Conservation (phyloP, 2,113 vertebrate species). For the Rhinogobius similis region DNA sequence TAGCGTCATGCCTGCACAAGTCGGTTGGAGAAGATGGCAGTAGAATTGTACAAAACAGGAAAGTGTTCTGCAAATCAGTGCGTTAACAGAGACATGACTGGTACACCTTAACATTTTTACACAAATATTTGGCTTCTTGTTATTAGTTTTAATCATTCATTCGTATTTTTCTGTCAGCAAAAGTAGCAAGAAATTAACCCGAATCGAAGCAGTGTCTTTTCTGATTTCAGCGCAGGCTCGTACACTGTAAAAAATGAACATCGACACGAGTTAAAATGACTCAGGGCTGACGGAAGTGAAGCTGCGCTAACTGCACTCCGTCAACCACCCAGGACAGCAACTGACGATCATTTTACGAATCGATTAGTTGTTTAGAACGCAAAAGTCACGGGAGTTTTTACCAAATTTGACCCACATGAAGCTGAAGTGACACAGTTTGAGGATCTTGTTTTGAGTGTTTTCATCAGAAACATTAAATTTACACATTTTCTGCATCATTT, state of each 20-base stretch:
- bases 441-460: no score
- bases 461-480: no score
- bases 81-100: slow-evolving; percentile 55
- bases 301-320: no score
- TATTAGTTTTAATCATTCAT: slow-evolving; percentile 75
- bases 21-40: slow-evolving; percentile 73
- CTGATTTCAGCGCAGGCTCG: slow-evolving; percentile 24
- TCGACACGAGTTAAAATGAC: not conserved
- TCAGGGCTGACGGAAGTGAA: not conserved
- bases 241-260: not conserved
- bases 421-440: no score
- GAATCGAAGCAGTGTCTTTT: slow-evolving; percentile 62
- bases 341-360: no score
- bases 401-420: no score
- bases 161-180: slow-evolving; percentile 52
- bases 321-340: no score
- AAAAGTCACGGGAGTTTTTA: no score
- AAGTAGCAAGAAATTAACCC: slow-evolving; percentile 40
- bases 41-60: slow-evolving; percentile 68
- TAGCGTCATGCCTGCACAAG: slow-evolving; percentile 67
- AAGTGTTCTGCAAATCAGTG: slow-evolving; percentile 49
- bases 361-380: no score
- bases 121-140: slow-evolving; percentile 80
- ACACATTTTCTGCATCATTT: no score
- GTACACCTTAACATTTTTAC: slow-evolving; percentile 70